A percentile compares a stretch with the other conserved stretches of the same genome.
These are phyloP conservation scores for Irena cyanogastra DNA, from an alignment of 2,113 vertebrate genomes.

Conservation along the genomic window DNA sequence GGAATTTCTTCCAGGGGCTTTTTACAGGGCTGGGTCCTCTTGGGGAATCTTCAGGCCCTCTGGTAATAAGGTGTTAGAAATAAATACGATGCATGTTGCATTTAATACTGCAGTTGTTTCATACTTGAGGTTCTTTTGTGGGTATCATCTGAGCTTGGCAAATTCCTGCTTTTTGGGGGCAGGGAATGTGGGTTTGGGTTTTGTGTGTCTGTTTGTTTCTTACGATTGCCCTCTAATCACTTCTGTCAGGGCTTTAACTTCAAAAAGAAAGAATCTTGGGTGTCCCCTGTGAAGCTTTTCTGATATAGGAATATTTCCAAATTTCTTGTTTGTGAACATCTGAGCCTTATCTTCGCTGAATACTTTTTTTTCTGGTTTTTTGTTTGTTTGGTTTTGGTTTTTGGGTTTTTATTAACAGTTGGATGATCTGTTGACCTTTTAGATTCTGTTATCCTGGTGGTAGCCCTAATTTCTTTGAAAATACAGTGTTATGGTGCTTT, in stretches of 20 bases:
- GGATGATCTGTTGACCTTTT: not conserved
- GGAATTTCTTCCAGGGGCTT: not conserved
- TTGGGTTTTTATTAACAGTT: not conserved
- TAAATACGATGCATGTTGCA: not conserved
- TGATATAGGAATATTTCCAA: not conserved
- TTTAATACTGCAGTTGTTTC: not conserved
- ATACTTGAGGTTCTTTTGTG: not conserved
- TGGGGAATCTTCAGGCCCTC: not conserved
- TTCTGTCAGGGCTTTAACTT: not conserved
- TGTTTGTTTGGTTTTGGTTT: not conserved
- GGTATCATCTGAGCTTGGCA: not conserved
- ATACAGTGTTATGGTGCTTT: not conserved
- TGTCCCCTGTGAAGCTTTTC: not conserved
- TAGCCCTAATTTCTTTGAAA: not conserved
- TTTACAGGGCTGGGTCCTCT: not conserved
- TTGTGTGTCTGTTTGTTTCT: not conserved
- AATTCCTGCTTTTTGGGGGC: not conserved
- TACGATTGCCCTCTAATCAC: fast-evolving
- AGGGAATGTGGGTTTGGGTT: not conserved
- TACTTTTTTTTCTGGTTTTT: not conserved
- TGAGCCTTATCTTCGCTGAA: not conserved
- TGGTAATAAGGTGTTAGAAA: not conserved
- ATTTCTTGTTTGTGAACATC: not conserved
- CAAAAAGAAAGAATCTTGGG: not conserved
- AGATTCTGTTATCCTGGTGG: not conserved